Base-by-base conservation (phyloP, 2,888 invertebrate genomes). In the Papilio gigon region DNA sequence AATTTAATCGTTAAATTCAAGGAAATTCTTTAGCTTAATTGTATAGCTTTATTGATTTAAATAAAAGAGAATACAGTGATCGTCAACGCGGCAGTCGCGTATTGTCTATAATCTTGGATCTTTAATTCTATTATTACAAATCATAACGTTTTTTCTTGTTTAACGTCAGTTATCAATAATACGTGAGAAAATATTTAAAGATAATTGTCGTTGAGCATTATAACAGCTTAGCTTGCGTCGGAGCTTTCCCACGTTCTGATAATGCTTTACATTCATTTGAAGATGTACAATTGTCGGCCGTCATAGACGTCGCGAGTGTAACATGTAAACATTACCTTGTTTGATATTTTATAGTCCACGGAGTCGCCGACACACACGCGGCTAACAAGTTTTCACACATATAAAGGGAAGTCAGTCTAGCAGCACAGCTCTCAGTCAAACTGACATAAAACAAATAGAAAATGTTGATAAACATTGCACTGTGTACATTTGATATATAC, bases 261-360 rank as follows among this genome's bases (percentile, higher is more conserved):
- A 56, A 56, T 56, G 30, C 53, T 56, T 56, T 8, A 56, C 30
- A 56, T 56, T 56, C 30, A 56, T 30, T 30, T 56, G 17, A 56
- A 56, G 53, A 56, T 56, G 53, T 56, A 22, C 17, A 30, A 56
- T 27, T 30, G n/a, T 56, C 30, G 8, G 53, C 53, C 30, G 30
- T 56, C 17, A 56, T 56, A 30, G 30, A 56, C 30, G 30, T n/a
- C 53, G 53, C 17, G 53, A 30, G 30, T 56, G 30, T 14, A 27
- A 56, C 9, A 56, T 56, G 53, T 56, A 56, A 56, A 56, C 53
- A 56, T 30, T 30, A 30, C 53, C 53, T 56, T 56, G 53, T 56
- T 56, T 56, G 53, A 56, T 56, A 56, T 56, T 56, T 56, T 30
- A 56, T 30, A 30, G 17, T 9, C 53, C n/a, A 56, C 53, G 53